Evolutionary conservation across 2,113 vertebrate genomes (phyloP).

Genomic region (Antechinus flavipes): DNA sequence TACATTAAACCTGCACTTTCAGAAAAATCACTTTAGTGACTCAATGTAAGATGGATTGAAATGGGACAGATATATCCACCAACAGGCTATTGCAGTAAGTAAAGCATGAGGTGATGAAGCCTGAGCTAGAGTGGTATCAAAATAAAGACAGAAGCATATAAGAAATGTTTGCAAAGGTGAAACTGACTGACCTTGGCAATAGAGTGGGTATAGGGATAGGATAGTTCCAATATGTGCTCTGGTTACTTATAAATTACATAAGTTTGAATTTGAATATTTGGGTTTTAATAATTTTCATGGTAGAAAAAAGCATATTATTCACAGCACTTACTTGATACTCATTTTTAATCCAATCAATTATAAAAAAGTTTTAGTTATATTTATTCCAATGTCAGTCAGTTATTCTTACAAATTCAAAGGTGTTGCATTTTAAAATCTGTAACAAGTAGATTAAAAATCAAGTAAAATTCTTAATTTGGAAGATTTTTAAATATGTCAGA

Average conservation of each 20-base stretch:
- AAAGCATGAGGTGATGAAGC: not conserved
- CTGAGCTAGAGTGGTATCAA: not conserved
- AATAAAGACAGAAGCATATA: not conserved
- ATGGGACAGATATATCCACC: not conserved
- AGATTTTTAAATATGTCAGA: not conserved
- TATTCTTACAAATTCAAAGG: not conserved
- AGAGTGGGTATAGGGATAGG: not conserved
- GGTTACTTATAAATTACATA: not conserved
- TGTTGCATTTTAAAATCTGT: not conserved
- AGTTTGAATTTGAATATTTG: not conserved
- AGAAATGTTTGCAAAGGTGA: not conserved
- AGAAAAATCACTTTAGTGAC: not conserved
- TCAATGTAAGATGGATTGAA: not conserved
- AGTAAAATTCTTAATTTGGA: not conserved
- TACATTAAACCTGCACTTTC: no score
- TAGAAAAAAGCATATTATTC: not conserved
- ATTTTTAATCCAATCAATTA: not conserved
- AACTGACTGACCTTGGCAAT: not conserved
- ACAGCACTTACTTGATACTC: not conserved
- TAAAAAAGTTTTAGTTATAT: not conserved
- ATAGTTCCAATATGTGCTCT: not conserved
- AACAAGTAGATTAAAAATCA: not conserved
- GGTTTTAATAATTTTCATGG: not conserved
- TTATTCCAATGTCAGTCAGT: not conserved
- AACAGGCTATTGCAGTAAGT: not conserved